A percentile compares a stretch with the other conserved stretches of the same genome.
phyloP scores from a whole-genome alignment of 2,888 invertebrate genomes.

The Magallana nippona region DNA sequence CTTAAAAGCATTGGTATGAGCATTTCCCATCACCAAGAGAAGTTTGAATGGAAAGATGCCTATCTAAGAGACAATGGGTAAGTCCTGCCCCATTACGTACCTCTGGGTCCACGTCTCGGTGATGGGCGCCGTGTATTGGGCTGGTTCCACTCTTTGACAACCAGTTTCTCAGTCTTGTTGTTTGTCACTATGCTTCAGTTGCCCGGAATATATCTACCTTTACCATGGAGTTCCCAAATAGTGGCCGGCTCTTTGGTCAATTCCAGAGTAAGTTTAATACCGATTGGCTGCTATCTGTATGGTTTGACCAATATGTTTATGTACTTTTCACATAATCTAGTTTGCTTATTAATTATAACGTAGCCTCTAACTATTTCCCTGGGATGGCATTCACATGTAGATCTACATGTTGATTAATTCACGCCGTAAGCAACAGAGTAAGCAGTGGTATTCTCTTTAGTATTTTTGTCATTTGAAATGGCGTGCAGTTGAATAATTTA shows the following conservation, averaged over 20 bases:
- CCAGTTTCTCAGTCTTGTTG: not conserved
- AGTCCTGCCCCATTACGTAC: not conserved
- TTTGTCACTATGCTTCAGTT: conserved; percentile 26
- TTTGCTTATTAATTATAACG: not conserved
- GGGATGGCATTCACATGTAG: too few species aligned
- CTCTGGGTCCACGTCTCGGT: not conserved
- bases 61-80: conserved; percentile 25
- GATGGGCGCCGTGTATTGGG: conserved; percentile 1
- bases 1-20: not conserved
- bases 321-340: not conserved
- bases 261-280: not conserved
- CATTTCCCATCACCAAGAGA: not conserved
- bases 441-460: too few species aligned
- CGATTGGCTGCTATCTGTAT: not conserved
- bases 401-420: too few species aligned
- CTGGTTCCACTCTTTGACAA: not conserved
- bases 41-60: not conserved
- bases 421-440: too few species aligned
- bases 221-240: conserved; percentile 22
- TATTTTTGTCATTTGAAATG: too few species aligned
- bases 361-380: not conserved
- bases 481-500: too few species aligned
- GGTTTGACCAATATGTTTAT: not conserved
- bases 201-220: conserved; percentile 17
- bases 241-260: not conserved